These are phyloP conservation scores for Sinocyclocheilus grahami DNA, from an alignment of 2,113 vertebrate species.

Conservation along the genomic window DNA sequence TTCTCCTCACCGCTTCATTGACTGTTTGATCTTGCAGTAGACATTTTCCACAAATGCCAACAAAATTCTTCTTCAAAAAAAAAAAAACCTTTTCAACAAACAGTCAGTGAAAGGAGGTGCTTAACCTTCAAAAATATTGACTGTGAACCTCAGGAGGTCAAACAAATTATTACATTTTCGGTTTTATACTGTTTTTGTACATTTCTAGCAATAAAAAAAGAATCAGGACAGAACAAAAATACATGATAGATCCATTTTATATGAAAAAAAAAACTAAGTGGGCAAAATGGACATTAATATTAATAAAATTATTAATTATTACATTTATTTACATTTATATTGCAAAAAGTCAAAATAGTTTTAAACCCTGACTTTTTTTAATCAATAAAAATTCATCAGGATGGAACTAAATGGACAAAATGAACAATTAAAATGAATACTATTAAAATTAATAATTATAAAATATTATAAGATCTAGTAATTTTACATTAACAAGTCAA, in stretches of 20 bases:
- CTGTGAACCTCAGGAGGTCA: background rate
- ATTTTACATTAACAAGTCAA: too few species aligned
- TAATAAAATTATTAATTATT: background rate
- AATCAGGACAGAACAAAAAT: too few species aligned
- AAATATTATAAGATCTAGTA: too few species aligned
- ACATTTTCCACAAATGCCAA: background rate
- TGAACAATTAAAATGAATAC: too few species aligned
- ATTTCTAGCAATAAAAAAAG: too few species aligned
- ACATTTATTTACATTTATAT: background rate
- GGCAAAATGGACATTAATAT: background rate
- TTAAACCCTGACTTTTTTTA: background rate
- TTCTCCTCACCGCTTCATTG: conserved; percentile 13
- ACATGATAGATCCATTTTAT: background rate
- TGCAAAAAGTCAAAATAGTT: background rate
- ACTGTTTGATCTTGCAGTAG: conserved; percentile 2
- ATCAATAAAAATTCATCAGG: too few species aligned
- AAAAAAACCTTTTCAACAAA: background rate
- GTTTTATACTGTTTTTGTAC: too few species aligned
- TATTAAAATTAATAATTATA: too few species aligned
- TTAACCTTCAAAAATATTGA: background rate
- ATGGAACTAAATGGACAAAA: too few species aligned
- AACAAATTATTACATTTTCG: background rate
- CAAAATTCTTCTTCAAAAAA: background rate
- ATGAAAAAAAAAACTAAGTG: background rate
- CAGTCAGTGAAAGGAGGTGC: background rate